Conservation (phyloP, 2,113 vertebrate species). For the Sisor rabdophorus region DNA sequence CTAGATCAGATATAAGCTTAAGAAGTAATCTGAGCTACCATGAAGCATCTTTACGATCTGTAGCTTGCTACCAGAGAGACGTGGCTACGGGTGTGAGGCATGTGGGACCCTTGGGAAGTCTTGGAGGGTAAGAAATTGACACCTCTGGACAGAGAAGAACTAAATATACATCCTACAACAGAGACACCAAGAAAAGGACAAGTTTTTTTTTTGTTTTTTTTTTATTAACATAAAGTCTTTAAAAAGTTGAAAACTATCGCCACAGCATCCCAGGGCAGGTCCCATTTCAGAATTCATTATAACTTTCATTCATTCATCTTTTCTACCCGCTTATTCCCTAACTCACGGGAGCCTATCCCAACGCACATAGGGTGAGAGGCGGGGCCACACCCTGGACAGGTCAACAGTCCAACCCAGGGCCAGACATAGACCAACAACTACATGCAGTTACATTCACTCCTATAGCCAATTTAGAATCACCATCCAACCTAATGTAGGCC, state of each 20-base stretch:
- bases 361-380: too few relatives aligned
- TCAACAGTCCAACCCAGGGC: too few relatives aligned
- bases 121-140: constrained; percentile 60
- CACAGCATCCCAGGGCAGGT: too few relatives aligned
- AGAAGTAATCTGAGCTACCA: constrained; percentile 29
- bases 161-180: constrained; percentile 72
- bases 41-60: constrained; percentile 43
- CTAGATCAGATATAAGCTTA: constrained; percentile 1
- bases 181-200: constrained; percentile 1
- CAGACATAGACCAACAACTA: too few relatives aligned
- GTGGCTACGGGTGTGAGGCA: constrained; percentile 23
- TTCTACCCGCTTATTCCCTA: too few relatives aligned
- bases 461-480: too few relatives aligned
- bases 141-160: constrained; percentile 52
- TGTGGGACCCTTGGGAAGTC: constrained; percentile 51
- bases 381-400: too few relatives aligned
- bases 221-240: background rate
- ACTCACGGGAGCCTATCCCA: too few relatives aligned
- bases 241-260: too few relatives aligned
- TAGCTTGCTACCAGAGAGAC: background rate
- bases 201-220: background rate
- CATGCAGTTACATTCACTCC: too few relatives aligned
- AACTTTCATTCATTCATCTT: too few relatives aligned
- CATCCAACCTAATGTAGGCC: too few relatives aligned
- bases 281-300: background rate